These are phyloP conservation scores for Geopemphigus sp. DNA, from an alignment of 1,140 invertebrate species.

Conservation along the genomic window DNA sequence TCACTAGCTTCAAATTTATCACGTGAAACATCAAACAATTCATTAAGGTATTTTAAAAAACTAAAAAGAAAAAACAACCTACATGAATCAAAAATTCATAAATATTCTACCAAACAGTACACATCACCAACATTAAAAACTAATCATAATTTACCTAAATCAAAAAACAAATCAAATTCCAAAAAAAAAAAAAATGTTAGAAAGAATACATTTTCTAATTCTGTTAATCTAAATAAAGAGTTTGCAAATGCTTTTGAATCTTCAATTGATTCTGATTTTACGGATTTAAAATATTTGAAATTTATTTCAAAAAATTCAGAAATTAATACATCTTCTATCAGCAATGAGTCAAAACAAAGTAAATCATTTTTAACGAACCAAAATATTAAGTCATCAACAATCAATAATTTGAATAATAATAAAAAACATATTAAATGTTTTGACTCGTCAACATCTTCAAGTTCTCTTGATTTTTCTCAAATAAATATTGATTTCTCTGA, in stretches of 20 bases:
- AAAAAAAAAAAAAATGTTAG: not conserved
- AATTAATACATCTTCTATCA: not conserved
- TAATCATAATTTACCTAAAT: not conserved
- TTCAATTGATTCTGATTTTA: conserved; percentile 28
- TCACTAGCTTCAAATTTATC: not conserved
- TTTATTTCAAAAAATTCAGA: not conserved
- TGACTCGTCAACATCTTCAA: not conserved
- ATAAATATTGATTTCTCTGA: not conserved
- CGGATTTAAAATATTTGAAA: conserved; percentile 23
- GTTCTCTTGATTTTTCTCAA: not conserved
- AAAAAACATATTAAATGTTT: not conserved
- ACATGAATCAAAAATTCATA: not conserved
- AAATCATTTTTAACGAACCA: not conserved
- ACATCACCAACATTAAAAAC: not conserved
- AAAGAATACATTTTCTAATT: not conserved
- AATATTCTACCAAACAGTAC: not conserved
- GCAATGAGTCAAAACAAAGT: not conserved
- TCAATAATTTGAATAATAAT: not conserved
- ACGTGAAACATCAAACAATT: conserved; percentile 8
- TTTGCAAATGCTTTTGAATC: conserved; percentile 5
- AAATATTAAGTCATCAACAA: not conserved
- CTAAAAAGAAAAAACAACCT: not conserved
- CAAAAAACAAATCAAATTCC: conserved; percentile 1
- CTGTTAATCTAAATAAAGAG: conserved; percentile 12
- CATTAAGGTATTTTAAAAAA: conserved; percentile 9